Percentiles rank a stretch among this genome's conserved stretches.
These are phyloP conservation scores for Pycnomerus fuliginosus DNA, from an alignment of 2,888 invertebrate species.

Conservation along the genomic window DNA sequence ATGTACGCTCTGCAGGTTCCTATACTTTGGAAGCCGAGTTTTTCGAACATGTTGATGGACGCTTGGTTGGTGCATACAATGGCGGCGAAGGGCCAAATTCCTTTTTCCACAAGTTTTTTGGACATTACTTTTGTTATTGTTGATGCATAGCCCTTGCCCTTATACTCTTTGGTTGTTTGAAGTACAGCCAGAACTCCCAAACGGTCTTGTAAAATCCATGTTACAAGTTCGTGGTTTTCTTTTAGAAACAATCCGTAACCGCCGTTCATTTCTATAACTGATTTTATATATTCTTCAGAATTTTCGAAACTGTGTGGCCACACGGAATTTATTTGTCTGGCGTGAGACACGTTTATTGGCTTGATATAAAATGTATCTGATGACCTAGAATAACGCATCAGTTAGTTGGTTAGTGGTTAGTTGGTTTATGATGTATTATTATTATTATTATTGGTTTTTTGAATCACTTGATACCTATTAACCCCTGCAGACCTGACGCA, in stretches of 20 bases:
- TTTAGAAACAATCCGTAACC: slow-evolving; percentile 48
- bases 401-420: not conserved
- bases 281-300: slow-evolving; percentile 40
- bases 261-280: slow-evolving; percentile 43
- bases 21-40: slow-evolving; percentile 36
- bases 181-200: slow-evolving; percentile 44
- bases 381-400: too few relatives aligned
- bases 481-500: too few relatives aligned
- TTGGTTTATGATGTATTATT: not conserved
- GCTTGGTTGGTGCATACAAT: slow-evolving; percentile 41
- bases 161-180: slow-evolving; percentile 46
- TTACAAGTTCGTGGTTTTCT: slow-evolving; percentile 41
- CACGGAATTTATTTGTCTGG: slow-evolving; percentile 38
- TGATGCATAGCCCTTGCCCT: slow-evolving; percentile 47
- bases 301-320: slow-evolving; percentile 45
- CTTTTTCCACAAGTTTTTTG: slow-evolving; percentile 44
- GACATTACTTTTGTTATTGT: slow-evolving; percentile 42
- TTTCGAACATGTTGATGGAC: slow-evolving; percentile 44
- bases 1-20: not conserved
- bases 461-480: too few relatives aligned
- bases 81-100: slow-evolving; percentile 39
- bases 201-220: slow-evolving; percentile 48
- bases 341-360: slow-evolving; percentile 37
- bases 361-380: too few relatives aligned
- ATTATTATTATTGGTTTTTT: not conserved